Percentiles rank a stretch among this genome's conserved stretches.
These are phyloP conservation scores for Anseranas semipalmata DNA, from an alignment of 2,113 vertebrate genomes.

Conservation along the genomic window DNA sequence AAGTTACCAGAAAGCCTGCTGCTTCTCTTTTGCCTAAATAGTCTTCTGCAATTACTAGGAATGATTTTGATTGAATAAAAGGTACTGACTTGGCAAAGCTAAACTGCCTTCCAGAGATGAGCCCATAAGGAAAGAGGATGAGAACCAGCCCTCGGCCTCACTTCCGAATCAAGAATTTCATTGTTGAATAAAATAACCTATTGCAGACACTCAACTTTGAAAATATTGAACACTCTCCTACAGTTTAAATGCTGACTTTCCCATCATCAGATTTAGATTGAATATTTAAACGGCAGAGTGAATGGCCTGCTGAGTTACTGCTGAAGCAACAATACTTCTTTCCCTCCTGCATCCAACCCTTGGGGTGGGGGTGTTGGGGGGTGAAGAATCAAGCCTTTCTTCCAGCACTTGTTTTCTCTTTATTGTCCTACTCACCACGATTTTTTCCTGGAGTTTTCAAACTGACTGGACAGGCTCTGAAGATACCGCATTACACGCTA, in stretches of 20 bases:
- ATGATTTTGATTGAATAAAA: neutral
- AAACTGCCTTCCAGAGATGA: neutral
- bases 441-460: neutral
- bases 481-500: accelerated
- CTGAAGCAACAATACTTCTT: neutral
- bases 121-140: no score
- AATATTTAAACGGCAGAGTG: neutral
- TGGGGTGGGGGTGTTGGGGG: neutral
- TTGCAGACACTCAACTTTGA: neutral
- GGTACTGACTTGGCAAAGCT: neutral
- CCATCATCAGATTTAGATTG: neutral
- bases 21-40: neutral
- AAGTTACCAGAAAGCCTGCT: neutral
- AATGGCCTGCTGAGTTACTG: neutral
- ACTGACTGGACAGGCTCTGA: neutral
- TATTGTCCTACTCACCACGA: neutral
- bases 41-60: neutral
- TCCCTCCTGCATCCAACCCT: neutral
- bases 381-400: neutral
- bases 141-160: neutral
- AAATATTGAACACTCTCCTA: neutral
- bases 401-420: neutral
- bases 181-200: neutral
- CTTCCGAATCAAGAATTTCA: neutral
- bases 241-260: neutral